Evolutionary conservation across 2,113 vertebrate genomes (phyloP), one percentile per base, ranked within the genome.

Genomic region (Dasypus novemcinctus): DNA sequence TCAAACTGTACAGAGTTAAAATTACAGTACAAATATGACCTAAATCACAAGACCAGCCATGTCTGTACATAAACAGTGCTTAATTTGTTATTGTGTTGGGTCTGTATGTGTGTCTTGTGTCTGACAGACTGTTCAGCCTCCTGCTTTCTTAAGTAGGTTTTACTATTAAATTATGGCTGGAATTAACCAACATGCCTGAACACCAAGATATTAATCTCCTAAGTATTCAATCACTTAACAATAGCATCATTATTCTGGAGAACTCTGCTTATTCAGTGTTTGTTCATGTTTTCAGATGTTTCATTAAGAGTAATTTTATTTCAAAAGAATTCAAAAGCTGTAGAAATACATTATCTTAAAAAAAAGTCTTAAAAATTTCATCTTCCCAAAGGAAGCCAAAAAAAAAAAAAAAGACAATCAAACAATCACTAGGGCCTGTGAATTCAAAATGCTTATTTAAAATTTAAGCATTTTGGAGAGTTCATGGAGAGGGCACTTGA

Each of bases 151-250:
- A 93, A 0, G 89, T 93, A 97, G 96, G 96, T 97, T 96, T 98
- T 95, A 96, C 97, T 97, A 94, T 96, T 97, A 97, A 97, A 97
- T 95, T 97, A 92, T 66, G 87, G 94, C 93, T 95, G 90, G 69
- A 97, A 97, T 92, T 96, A 97, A 93, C 82, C 90, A 95, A 95
- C 86, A 95, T 90, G 97, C 96, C 96, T 97, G 95, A 86, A 87
- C 89, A 96, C 96, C 92, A 57, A 90, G 96, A 97, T 92, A 98
- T 90, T 94, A 97, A 97, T 98, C 97, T 97, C 96, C 90, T 61
- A 98, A 97, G 95, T 94, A 97, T 91, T 97, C 98, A 97, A 43
- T 97, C 97, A 93, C 90, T 96, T 97, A 94, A 98, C 96, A 98
- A 98, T 96, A 96, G 95, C 79, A 72, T 97, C 96, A 97, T 98